Evolutionary conservation across 2,797 vertebrate species (phyloP), one percentile per base, ranked within the genome.

Genomic region (Danio choprae): DNA sequence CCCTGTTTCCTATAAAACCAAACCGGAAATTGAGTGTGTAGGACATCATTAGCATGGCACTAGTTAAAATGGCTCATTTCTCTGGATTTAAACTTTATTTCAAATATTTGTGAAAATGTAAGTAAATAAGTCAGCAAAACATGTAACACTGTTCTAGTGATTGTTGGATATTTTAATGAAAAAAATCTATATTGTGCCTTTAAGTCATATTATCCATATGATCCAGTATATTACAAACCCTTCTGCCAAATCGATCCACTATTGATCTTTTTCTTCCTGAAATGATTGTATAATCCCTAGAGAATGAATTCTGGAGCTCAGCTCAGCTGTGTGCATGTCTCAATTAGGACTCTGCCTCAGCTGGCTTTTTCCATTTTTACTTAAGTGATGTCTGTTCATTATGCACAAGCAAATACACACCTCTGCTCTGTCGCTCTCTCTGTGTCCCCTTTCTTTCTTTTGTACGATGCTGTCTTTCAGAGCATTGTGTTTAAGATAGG

Each of bases 331-430:
- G 71, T 58, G 81, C 11, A 43, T 46, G 48, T 75, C 76, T 75
- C 50, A 50, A 44, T 76, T 81, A 83, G 79, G 70, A 48, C 41
- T 59, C 51, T 85, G 82, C 79, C 87, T 74, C 90, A 92, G 90
- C 92, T 91, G 91, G 85, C 89, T 81, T 70, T 82, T 77, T 83
- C 68, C 9, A 67, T 69, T 62, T 74, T 73, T 70, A 68, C 64
- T 86, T 90, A 89, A 74, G 90, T 89, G 86, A 56, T 85, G 86
- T 87, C 89, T 88, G 88, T 88, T 90, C 89, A 85, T 89, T 80
- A 85, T 87, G 88, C 85, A 84, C 83, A 89, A 56, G 87, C 75
- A 60, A 67, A 81, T 67, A 68, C 67, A 81, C 80, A 77, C 55
- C 88, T 50, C 74, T 83, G 81, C 86, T 84, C 41, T 16, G 12